Evolutionary conservation across 2,113 vertebrate species (phyloP), one percentile per base, ranked within the genome.

Genomic region (Poeciliopsis turrubarensis): DNA sequence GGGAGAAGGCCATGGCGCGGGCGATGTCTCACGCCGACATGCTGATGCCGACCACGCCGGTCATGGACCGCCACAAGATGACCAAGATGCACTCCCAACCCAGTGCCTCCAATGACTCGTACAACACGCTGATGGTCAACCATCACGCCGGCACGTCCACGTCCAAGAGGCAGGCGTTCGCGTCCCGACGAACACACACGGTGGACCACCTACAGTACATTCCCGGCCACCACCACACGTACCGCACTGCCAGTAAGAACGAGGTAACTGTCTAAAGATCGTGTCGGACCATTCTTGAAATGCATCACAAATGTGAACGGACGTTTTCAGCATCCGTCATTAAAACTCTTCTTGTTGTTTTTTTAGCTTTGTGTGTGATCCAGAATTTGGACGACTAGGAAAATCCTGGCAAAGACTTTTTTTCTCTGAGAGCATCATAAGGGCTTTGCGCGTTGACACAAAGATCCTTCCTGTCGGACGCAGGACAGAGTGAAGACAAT

Each of bases 21-120:
- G 98, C 97, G 0, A 78, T 99, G 93, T 99, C 97, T 0, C 97
- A 99, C 82, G 97, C 96, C 0, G 98, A 99, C 70, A 97, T 99
- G 95, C 96, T 98, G 83, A 88, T 98, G 91, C 97, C 94, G 14
- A 77, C 96, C 27, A 98, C 98, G 0, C 97, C 98, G 0, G 93
- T 96, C 89, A 92, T 96, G 92, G 97, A 99, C 91, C 96, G 97
- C 80, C 97, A 98, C 86, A 95, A 96, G 93, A 95, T 98, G 95
- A 95, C 95, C 87, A 99, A 99, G 95, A 97, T 97, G 95, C 97
- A 98, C 94, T 96, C 98, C 64, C 97, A 98, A 92, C 96, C 97
- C 92, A 97, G 94, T 95, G 95, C 95, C 95, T 96, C 95, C 86
- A 96, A 86, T 94, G 96, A 97, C 94, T 96, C 95, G 76, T 97